Percentiles rank a stretch among this genome's conserved stretches.
Evolutionary conservation across 2,797 vertebrate species (phyloP).

Genomic region (Tragelaphus eurycerus): DNA sequence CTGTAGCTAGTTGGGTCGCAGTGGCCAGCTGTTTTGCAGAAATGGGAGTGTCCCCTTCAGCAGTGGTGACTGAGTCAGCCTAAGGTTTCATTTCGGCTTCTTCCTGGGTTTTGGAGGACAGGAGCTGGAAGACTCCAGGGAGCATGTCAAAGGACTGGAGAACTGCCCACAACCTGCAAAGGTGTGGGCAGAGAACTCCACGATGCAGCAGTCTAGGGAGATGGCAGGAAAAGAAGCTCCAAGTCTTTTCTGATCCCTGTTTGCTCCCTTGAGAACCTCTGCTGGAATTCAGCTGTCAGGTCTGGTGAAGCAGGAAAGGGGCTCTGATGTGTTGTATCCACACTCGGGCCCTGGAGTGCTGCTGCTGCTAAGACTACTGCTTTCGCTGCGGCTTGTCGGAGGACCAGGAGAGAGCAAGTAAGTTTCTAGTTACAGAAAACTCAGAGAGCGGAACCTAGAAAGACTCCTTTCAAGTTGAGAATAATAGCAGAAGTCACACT

Average conservation of each 20-base stretch:
- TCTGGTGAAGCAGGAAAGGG: fast-evolving
- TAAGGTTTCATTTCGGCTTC: not conserved
- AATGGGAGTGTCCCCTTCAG: not conserved
- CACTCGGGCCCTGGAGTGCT: not conserved
- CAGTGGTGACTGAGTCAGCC: not conserved
- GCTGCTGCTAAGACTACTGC: not conserved
- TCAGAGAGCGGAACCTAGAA: not conserved
- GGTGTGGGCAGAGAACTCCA: not conserved
- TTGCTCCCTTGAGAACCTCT: not conserved
- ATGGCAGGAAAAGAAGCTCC: not conserved
- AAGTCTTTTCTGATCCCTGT: fast-evolving
- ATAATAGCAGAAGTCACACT: not conserved
- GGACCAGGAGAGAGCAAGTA: not conserved
- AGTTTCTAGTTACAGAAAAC: not conserved
- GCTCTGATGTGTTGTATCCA: not conserved
- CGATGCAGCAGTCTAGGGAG: not conserved
- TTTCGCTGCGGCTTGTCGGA: not conserved
- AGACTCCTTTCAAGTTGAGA: not conserved
- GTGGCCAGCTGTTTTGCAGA: not conserved
- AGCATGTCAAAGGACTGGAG: not conserved
- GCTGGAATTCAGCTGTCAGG: not conserved
- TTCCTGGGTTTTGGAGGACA: not conserved
- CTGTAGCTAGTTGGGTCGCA: fast-evolving
- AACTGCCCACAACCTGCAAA: not conserved
- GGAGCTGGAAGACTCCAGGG: not conserved